Evolutionary conservation across 23 tunicate species (phyloP).

Genomic region (Ciona savignyi): DNA sequence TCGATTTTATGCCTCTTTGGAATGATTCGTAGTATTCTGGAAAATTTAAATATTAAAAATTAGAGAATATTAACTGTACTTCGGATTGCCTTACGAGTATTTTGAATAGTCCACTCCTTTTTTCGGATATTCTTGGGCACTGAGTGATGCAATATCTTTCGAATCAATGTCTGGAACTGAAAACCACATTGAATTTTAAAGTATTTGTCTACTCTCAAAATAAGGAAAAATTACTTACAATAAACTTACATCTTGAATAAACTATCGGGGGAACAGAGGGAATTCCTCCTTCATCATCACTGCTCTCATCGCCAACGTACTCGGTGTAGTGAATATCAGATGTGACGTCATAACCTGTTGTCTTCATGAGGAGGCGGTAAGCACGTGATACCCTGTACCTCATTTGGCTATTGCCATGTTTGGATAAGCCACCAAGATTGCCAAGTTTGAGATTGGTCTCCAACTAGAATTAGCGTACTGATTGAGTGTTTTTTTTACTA

Average conservation of each 20-base stretch:
- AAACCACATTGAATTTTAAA: neutral
- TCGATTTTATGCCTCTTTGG: neutral
- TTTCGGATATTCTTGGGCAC: slow-evolving; percentile 58
- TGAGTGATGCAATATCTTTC: slow-evolving; percentile 28
- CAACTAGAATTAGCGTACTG: too few relatives aligned
- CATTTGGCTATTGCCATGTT: slow-evolving; percentile 7
- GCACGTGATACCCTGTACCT: slow-evolving; percentile 64
- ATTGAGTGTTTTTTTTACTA: too few relatives aligned
- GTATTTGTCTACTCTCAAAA: neutral
- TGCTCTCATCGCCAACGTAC: slow-evolving; percentile 46
- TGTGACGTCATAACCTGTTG: neutral
- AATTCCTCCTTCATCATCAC: slow-evolving; percentile 78
- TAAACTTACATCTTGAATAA: neutral
- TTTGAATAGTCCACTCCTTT: slow-evolving; percentile 34
- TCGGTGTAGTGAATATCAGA: slow-evolving; percentile 29
- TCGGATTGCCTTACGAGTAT: neutral
- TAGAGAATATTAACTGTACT: too few relatives aligned
- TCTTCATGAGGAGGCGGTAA: slow-evolving; percentile 22
- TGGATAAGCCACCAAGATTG: neutral
- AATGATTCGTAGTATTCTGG: neutral
- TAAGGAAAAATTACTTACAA: neutral
- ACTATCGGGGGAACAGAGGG: slow-evolving; percentile 13
- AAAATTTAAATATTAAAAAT: too few relatives aligned
- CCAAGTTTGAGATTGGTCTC: too few relatives aligned
- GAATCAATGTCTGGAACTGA: slow-evolving; percentile 47